Base-by-base conservation (phyloP, 30 jellyfish, hydroid and myxozoan species). In the Catostylus mosaicus region DNA sequence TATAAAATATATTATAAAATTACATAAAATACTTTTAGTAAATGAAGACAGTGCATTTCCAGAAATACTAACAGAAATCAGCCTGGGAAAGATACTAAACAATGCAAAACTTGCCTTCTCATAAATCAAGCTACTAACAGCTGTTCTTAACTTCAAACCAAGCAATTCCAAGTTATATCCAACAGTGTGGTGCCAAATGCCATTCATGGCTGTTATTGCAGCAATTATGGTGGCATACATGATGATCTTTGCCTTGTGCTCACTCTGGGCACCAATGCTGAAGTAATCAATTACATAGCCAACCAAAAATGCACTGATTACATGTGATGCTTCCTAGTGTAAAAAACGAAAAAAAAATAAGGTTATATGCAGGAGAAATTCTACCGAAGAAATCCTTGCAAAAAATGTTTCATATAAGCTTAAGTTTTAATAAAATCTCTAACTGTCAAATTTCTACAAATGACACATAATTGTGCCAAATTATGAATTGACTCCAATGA, bases 61-160 rank as follows among this genome's bases (percentile, higher is more conserved):
- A 6, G 54, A 16, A 6, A 43, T 6, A 16, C 16, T 43, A 43
- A 43, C 54, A 43, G 14, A 16, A 43, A 16, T 43, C 54, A n/a
- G n/a, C n/a, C n/a, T n/a, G n/a, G n/a, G n/a, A n/a, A n/a, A n/a
- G n/a, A n/a, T n/a, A n/a, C n/a, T n/a, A n/a, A n/a, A n/a, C n/a
- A n/a, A n/a, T n/a, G n/a, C n/a, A n/a, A n/a, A n/a, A n/a, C n/a
- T n/a, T n/a, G n/a, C 97, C 88, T 89, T 89, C 64, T 68, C 77
- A 67, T 73, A 89, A 0, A 89, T 61, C 71, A 89, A 30, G 29
- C 83, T 76, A n/a, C 77, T 67, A 19, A 60, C 57, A 1, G 95
- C 95, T 0, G 94, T 32, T 26, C 88, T 68, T 23, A 82, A 18
- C 32, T 73, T 23, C 30, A 77, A 62, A 4, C 97, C 97, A 69